Evolutionary conservation across 2,113 vertebrate species (phyloP).

Genomic region (Dicrurus megarhynchus): DNA sequence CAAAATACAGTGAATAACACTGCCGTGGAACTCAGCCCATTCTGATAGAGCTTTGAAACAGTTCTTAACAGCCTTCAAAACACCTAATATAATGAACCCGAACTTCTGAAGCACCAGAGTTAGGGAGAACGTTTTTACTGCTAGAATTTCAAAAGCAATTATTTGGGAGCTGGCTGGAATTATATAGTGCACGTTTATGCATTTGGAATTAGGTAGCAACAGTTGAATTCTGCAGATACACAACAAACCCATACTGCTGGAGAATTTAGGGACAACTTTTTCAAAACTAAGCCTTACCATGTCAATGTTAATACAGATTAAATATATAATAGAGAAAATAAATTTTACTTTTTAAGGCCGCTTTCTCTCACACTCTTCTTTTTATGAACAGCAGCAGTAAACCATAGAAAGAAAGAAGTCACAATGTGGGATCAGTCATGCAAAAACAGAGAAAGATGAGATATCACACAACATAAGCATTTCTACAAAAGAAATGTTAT

Average conservation of each 20-base stretch:
- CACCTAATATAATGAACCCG: background rate
- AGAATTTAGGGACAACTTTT: background rate
- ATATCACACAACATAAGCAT: background rate
- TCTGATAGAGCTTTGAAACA: background rate
- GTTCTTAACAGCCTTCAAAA: background rate
- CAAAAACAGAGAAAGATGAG: background rate
- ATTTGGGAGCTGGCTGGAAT: background rate
- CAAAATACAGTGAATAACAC: background rate
- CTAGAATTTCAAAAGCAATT: background rate
- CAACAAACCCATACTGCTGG: background rate
- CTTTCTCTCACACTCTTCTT: background rate
- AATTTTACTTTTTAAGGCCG: background rate
- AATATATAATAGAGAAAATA: background rate
- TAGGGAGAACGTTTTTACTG: background rate
- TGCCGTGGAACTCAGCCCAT: background rate
- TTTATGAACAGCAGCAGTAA: background rate
- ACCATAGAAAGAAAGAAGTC: background rate
- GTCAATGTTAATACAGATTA: background rate
- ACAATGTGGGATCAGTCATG: background rate
- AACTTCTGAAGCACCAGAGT: background rate
- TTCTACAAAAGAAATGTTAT: background rate
- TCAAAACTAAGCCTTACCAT: background rate
- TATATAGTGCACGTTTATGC: accelerated
- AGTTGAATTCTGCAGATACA: background rate
- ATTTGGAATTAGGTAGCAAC: background rate